Evolutionary conservation across 2,113 vertebrate genomes (phyloP), one percentile per base, ranked within the genome.

Genomic region (Crotalus viridis): DNA sequence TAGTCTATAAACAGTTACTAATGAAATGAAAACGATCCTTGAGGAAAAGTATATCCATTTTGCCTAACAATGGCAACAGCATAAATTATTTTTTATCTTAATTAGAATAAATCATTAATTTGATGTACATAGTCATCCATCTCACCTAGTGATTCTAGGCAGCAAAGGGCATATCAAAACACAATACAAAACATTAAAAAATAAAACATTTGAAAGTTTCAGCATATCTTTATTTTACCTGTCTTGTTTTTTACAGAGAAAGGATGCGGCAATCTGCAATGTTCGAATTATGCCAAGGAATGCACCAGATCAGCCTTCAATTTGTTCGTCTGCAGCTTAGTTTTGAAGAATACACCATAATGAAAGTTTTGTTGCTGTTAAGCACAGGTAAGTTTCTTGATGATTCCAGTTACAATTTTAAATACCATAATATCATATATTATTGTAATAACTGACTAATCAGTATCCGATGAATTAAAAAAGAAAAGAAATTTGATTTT

Each of bases 211-310:
- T 92, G 48, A 87, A 86, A 85, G 28, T 51, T 85, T 33, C 33
- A 0, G 0, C 2, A 55, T 19, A 0, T 2, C 7, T 9, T 10
- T 0, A 0, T 88, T 89, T 93, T 92, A 91, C 0, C 0, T 81
- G 0, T 95, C 9, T 52, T 92, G 28, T 19, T 43, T 92, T 57
- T 89, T 39, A 39, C 97, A 99, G 99, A 97, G 99, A 99, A 85
- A 98, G 99, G 94, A 99, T 99, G 99, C 98, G 98, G 93, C 99
- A 99, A 97, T 99, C 99, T 10, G 99, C 99, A 93, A 99, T 99
- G 99, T 99, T 99, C 51, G 99, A 99, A 56, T 97, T 99, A 94
- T 99, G 99, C 97, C 97, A 99, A 97, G 99, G 99, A 91, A 99
- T 99, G 99, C 98, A 99, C 96, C 99, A 99, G 95, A 98, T 99